These are phyloP conservation scores for Eonycteris spelaea DNA, from an alignment of 2,113 vertebrate genomes.

Conservation along the genomic window DNA sequence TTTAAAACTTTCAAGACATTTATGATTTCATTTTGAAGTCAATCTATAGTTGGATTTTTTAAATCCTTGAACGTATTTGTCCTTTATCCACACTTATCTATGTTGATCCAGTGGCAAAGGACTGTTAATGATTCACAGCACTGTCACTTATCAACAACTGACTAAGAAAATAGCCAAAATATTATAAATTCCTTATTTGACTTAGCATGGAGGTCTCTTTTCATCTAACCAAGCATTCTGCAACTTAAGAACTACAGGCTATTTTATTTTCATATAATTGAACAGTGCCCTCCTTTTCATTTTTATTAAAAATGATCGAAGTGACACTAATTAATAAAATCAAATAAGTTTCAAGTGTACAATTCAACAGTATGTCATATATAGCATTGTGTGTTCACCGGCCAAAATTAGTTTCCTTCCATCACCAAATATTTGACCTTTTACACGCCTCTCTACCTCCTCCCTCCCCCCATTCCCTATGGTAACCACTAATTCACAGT, in stretches of 20 bases:
- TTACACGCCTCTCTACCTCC: no score
- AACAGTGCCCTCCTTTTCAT: background rate
- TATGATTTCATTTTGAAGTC: slow-evolving; percentile 13
- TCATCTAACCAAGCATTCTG: background rate
- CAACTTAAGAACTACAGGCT: background rate
- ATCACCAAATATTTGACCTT: no score
- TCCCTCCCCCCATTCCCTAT: no score
- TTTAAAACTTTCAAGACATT: background rate
- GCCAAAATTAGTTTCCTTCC: no score
- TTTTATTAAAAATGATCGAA: no score
- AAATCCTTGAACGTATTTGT: background rate
- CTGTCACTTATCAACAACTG: background rate
- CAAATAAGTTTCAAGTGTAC: no score
- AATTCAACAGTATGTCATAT: no score
- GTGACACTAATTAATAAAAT: no score
- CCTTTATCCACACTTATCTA: background rate
- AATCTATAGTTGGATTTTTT: background rate
- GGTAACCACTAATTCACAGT: no score
- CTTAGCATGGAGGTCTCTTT: background rate
- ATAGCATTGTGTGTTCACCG: no score
- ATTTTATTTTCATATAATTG: background rate
- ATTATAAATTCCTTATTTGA: background rate
- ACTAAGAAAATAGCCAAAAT: background rate
- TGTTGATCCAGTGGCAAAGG: background rate
- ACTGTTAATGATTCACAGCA: background rate